phyloP scores from a whole-genome alignment of 2,113 vertebrate genomes.

The Scophthalmus maximus region DNA sequence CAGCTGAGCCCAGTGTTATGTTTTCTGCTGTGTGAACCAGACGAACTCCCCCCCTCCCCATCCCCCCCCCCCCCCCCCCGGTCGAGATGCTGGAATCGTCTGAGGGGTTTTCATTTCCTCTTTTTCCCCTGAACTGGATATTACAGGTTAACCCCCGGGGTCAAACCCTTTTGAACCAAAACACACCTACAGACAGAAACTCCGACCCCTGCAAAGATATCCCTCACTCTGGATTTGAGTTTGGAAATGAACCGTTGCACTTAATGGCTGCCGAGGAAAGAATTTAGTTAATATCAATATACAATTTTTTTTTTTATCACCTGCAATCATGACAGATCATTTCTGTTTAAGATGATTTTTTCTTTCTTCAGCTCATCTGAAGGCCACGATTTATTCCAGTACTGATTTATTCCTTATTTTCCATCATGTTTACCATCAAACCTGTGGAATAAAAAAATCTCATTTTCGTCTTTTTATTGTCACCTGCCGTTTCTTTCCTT shows the following conservation, averaged over 20 bases:
- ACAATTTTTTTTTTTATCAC: no score
- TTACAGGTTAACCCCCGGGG: constrained; percentile 35
- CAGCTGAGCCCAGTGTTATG: constrained; percentile 51
- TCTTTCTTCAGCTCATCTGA: no score
- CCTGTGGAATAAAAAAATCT: background rate
- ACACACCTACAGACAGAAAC: background rate
- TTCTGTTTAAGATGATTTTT: no score
- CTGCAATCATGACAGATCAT: no score
- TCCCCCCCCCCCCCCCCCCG: background rate
- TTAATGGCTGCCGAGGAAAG: no score
- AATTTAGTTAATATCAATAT: no score
- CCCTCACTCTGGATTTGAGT: background rate
- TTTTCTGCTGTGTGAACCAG: constrained; percentile 32
- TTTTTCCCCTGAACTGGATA: constrained; percentile 1
- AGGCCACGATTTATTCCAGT: no score
- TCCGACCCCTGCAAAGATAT: background rate
- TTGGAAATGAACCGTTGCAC: no score
- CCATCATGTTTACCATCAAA: constrained; percentile 10
- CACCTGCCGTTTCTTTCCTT: background rate
- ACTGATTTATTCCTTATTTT: constrained; percentile 8
- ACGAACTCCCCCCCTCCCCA: background rate
- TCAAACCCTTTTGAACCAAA: constrained; percentile 26
- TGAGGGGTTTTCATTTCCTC: constrained; percentile 57
- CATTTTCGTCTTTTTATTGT: background rate
- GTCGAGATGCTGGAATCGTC: constrained; percentile 35